A percentile compares a stretch with the other conserved stretches of the same genome.
Evolutionary conservation across 2,888 invertebrate species (phyloP).

Genomic region (Oegoconia quadripuncta): DNA sequence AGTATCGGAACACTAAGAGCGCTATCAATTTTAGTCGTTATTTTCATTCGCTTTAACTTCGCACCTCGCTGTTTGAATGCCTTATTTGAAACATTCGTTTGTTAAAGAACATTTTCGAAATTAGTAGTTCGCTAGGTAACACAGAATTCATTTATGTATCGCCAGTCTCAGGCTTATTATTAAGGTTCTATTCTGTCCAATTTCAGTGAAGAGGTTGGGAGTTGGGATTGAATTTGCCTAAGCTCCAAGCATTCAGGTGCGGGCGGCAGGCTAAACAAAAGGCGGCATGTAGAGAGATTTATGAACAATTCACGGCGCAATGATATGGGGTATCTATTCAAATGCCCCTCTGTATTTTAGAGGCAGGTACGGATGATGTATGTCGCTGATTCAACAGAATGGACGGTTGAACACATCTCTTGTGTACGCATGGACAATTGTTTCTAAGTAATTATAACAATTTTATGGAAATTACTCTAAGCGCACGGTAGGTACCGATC

Average conservation of each 20-base stretch:
- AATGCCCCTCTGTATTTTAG: slow-evolving; percentile 54
- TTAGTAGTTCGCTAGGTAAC: slow-evolving; percentile 21
- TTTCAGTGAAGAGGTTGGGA: slow-evolving; percentile 40
- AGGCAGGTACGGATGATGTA: slow-evolving; percentile 61
- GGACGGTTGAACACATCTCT: slow-evolving; percentile 8
- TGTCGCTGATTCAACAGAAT: slow-evolving; percentile 42
- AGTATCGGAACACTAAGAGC: no score
- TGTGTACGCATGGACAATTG: no score
- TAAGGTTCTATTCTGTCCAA: slow-evolving; percentile 31
- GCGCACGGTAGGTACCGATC: no score
- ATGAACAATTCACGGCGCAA: slow-evolving; percentile 70
- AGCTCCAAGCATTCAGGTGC: slow-evolving; percentile 45
- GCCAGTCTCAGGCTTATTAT: slow-evolving; percentile 22
- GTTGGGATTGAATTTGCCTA: slow-evolving; percentile 36
- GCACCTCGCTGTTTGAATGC: no score
- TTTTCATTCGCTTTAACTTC: slow-evolving; percentile 4
- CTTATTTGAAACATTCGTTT: no score
- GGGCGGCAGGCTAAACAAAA: slow-evolving; percentile 61
- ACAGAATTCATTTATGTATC: slow-evolving; percentile 33
- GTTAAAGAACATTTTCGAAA: no score
- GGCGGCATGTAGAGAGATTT: slow-evolving; percentile 67
- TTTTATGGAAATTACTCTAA: no score
- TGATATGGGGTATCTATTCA: slow-evolving; percentile 72
- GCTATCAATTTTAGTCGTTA: not conserved
- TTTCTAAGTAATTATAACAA: no score